Evolutionary conservation across 2,113 vertebrate species (phyloP).

Genomic region (Catharus fuscescens): DNA sequence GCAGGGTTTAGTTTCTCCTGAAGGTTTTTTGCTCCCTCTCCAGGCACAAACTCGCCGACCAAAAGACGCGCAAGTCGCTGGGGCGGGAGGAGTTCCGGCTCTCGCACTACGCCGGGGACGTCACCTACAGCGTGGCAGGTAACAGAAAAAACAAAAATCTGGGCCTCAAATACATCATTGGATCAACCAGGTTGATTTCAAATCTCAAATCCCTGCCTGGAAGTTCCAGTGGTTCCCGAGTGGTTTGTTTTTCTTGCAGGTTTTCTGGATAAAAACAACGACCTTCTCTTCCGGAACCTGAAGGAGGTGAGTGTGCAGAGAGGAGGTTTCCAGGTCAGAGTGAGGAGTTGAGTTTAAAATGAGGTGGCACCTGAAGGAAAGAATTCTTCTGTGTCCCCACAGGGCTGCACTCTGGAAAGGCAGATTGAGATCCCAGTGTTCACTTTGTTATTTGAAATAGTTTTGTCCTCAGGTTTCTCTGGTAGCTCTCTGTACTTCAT

Average conservation of each 20-base stretch:
- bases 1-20: neutral
- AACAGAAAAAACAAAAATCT: neutral
- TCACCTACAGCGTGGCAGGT: conserved; percentile 96
- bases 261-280: conserved; percentile 99
- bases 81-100: conserved; percentile 92
- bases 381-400: neutral
- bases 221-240: neutral
- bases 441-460: neutral
- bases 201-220: neutral
- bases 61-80: conserved; percentile 92
- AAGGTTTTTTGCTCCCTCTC: neutral
- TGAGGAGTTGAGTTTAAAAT: neutral
- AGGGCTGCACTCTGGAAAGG: neutral
- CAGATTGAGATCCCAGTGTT: neutral
- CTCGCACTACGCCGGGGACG: conserved; percentile 94
- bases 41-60: conserved; percentile 96
- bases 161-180: neutral
- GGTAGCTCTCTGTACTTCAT: neutral
- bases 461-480: neutral
- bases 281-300: conserved; percentile 96
- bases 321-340: neutral
- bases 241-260: conserved; percentile 74
- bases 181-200: neutral
- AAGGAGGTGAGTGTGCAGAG: conserved; percentile 86
- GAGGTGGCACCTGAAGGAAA: neutral